Percentiles rank a stretch among this genome's conserved stretches.
These are phyloP conservation scores for Scaeva pyrastri DNA, from an alignment of 2,888 invertebrate species.

Conservation along the genomic window DNA sequence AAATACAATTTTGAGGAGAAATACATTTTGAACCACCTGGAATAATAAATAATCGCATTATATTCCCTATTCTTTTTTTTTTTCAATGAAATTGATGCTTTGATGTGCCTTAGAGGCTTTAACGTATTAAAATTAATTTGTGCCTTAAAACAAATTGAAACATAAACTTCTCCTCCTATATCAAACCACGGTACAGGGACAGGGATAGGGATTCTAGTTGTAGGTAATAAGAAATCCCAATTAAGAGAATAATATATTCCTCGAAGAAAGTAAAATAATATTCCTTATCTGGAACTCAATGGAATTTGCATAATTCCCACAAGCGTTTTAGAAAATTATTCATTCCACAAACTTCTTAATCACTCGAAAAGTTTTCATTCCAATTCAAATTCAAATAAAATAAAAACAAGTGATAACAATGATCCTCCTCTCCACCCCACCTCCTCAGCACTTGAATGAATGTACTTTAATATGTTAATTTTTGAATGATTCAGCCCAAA, in stretches of 20 bases:
- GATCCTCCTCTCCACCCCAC: constrained; percentile 2
- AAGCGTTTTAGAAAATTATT: constrained; percentile 36
- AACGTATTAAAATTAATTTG: too few species aligned
- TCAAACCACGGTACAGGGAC: too few species aligned
- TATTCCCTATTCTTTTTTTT: too few species aligned
- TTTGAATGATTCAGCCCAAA: constrained; percentile 24
- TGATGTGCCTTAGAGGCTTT: too few species aligned
- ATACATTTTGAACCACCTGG: too few species aligned
- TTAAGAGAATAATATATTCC: neutral
- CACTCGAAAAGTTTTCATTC: constrained; percentile 35
- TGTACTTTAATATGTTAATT: neutral
- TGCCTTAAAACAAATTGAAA: too few species aligned
- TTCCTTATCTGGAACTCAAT: constrained; percentile 6
- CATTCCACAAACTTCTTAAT: constrained; percentile 31
- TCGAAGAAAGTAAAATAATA: neutral
- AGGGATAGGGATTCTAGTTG: too few species aligned
- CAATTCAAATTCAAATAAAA: too few species aligned
- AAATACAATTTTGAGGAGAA: too few species aligned
- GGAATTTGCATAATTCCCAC: constrained; percentile 31
- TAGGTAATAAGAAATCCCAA: neutral
- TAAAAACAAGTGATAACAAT: constrained; percentile 1
- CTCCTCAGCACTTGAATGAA: neutral
- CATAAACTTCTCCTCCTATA: too few species aligned
- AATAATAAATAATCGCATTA: too few species aligned
- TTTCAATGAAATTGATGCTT: too few species aligned